Evolutionary conservation across 2,797 vertebrate species (phyloP), one percentile per base, ranked within the genome.

Genomic region (Gymnodraco acuticeps): DNA sequence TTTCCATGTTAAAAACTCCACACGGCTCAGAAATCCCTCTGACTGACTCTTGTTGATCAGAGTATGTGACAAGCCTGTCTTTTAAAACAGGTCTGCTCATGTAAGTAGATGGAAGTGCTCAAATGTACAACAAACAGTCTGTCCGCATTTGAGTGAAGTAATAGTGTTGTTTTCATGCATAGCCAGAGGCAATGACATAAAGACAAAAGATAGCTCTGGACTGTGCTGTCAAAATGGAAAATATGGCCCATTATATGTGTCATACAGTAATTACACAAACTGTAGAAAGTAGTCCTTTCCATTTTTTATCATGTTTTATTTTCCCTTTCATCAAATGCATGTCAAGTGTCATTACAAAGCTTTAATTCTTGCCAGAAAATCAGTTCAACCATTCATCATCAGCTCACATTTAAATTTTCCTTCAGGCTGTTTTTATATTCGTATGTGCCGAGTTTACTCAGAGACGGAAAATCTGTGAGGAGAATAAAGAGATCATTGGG

Each of bases 1-100:
- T 96, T 95, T 96, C 95, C 94, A 96, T 96, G 94, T 95, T 95
- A 95, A 95, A 95, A 95, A 95, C 90, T 92, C 91, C 85, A 75
- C 90, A 88, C 82, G 78, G 76, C 81, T 88, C 87, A 90, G 83
- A 94, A 93, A 93, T 94, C 91, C 90, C 81, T 88, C 85, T 75
- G 89, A 90, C 90, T 88, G 84, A 85, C 87, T 87, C 81, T 85
- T 76, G 83, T 81, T 90, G 92, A 94, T 95, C 92, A 92, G 92
- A 92, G 89, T 54, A 73, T 89, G 89, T 90, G 92, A 93, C 93
- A 90, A 81, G 90, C 68, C 78, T 89, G 91, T 92, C 90, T 91
- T 85, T 88, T 91, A 76, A 82, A 89, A 78, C 77, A 64, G 74
- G 79, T 77, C 81, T 87, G 78, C 89, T 80, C 64, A 19, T 87